Conservation (phyloP, 2,888 invertebrate genomes). For the Agrochola lychnidis region DNA sequence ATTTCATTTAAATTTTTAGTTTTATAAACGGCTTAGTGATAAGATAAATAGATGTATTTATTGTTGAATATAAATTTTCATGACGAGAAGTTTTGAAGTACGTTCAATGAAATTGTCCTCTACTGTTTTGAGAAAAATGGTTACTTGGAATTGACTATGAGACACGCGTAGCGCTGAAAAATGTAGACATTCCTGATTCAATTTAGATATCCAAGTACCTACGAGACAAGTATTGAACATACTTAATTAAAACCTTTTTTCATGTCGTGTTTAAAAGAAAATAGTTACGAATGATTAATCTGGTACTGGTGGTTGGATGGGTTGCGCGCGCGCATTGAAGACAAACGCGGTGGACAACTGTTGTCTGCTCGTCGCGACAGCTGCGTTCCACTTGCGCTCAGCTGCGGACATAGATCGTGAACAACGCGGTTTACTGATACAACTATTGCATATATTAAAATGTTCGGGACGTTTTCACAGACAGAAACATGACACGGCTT, state of each 20-base stretch:
- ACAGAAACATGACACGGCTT: slow-evolving; percentile 27
- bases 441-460: slow-evolving; percentile 41
- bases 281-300: slow-evolving; percentile 82
- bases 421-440: slow-evolving; percentile 59
- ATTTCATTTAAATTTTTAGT: slow-evolving; percentile 39
- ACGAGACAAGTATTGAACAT: slow-evolving; percentile 33
- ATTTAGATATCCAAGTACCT: slow-evolving; percentile 31
- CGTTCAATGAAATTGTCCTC: slow-evolving; percentile 2
- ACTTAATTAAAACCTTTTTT: slow-evolving; percentile 63
- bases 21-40: slow-evolving; percentile 40
- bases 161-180: slow-evolving; percentile 1
- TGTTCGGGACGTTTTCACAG: slow-evolving; percentile 26
- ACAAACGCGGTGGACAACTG: slow-evolving; percentile 88
- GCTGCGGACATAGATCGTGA: slow-evolving; percentile 64
- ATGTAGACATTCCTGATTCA: slow-evolving; percentile 29
- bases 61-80: slow-evolving; percentile 29
- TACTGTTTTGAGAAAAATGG: slow-evolving; percentile 5
- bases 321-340: slow-evolving; percentile 79
- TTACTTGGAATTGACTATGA: not conserved
- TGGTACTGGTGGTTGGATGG: slow-evolving; percentile 71
- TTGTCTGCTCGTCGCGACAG: slow-evolving; percentile 89
- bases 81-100: not conserved
- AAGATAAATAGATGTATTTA: slow-evolving; percentile 48
- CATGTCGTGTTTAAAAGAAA: slow-evolving; percentile 72
- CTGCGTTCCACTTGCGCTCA: slow-evolving; percentile 85